Percentiles rank a stretch among this genome's conserved stretches.
Conservation (phyloP, 2,888 invertebrate species). For the Lithodes maja region DNA sequence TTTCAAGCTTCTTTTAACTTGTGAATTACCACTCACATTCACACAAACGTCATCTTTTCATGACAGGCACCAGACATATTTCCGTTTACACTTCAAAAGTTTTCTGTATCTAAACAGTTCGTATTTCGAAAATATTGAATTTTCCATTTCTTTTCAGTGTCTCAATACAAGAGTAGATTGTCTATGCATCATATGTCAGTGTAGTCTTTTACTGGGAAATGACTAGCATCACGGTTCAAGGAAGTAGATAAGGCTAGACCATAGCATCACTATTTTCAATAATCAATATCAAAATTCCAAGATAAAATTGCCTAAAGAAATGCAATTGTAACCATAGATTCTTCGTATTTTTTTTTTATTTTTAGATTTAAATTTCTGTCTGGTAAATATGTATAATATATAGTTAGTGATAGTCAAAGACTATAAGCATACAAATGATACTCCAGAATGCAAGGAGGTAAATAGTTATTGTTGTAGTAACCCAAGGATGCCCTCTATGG, state of each 20-base stretch:
- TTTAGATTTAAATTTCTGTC: background rate
- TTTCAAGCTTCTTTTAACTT: no score
- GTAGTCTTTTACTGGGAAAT: background rate
- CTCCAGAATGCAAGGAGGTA: no score
- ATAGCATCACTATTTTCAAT: background rate
- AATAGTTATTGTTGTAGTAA: no score
- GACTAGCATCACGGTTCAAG: slow-evolving; percentile 11
- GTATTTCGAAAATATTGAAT: background rate
- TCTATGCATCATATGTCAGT: background rate
- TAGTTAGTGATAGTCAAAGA: no score
- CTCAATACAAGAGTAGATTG: background rate
- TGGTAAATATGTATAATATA: no score
- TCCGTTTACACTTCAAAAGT: background rate
- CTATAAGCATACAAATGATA: no score
- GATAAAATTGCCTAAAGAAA: background rate
- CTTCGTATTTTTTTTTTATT: background rate
- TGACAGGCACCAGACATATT: background rate
- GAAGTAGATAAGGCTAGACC: background rate
- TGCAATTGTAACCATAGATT: background rate
- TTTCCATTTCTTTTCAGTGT: background rate
- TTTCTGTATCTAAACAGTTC: background rate
- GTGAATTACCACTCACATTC: no score
- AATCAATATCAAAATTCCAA: background rate
- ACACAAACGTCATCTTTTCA: background rate
- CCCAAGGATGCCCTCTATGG: no score